Conservation (phyloP, 2,113 vertebrate genomes). For the Emberiza fucata region DNA sequence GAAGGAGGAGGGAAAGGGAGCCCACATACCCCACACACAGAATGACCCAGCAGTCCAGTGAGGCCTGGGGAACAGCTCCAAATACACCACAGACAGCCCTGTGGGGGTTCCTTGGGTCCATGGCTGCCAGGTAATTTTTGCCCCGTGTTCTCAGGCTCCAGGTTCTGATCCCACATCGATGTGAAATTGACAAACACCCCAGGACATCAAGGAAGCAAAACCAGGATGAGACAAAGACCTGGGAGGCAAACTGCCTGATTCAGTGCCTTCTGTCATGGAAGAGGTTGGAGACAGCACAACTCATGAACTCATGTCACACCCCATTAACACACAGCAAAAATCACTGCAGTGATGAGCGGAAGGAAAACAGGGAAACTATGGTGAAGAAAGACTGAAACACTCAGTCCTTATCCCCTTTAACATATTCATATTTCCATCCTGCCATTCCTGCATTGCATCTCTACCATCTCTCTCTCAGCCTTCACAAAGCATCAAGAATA, state of each 20-base stretch:
- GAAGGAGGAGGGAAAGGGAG: not conserved
- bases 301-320: rapidly evolving
- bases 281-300: not conserved
- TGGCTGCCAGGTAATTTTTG: not conserved
- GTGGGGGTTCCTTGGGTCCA: not conserved
- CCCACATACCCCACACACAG: not conserved
- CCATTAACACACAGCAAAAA: not conserved
- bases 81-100: not conserved
- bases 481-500: not conserved
- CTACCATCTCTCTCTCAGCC: not conserved
- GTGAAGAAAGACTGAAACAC: not conserved
- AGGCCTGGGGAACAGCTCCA: not conserved
- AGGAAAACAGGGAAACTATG: not conserved
- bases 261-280: not conserved
- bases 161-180: not conserved
- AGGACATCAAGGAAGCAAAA: not conserved
- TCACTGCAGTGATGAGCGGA: not conserved
- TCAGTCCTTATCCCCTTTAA: not conserved
- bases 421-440: not conserved
- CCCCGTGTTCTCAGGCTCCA: not conserved
- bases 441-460: not conserved
- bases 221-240: not conserved
- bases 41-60: not conserved
- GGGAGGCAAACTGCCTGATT: not conserved
- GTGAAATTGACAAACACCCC: not conserved